Evolutionary conservation across 2,888 invertebrate species (phyloP), one percentile per base, ranked within the genome.

Genomic region (Merodon equestris): DNA sequence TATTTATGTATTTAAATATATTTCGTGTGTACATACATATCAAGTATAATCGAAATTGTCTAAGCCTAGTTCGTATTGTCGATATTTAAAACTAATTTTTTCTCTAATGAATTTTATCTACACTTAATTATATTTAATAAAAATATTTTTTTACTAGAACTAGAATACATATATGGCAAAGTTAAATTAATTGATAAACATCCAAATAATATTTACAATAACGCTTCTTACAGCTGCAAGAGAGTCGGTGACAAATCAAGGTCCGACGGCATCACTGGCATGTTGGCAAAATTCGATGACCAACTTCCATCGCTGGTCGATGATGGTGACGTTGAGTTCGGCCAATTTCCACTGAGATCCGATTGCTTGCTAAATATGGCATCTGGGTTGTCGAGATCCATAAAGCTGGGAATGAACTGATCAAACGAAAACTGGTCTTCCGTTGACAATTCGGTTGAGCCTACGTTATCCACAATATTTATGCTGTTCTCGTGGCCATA

Each of bases 281-380:
- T 27, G 27, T 27, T 7, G 3, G 73, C 67, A 48, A 53, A 73
- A 27, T 40, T 58, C 4, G 79, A 64, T 3, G 64, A 15, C 79
- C 79, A 79, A 34, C 73, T 79, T 3, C 57, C 74, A 19, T 74
- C 70, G 47, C 74, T 74, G 9, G 19, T 48, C 9, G 68, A 68
- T 7, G 48, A 54, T 36, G 74, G 74, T 36, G 79, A 74, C 9
- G 45, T 64, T 4, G 63, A 64, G 12, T 10, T 27, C 4, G 68
- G 48, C 42, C 50, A 61, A 40, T 53, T 74, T 7, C 40, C 47
- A 18, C n/a, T 60, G n/a, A 15, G 12, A 10, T 1, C 45, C 19
- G n/a, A 12, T 47, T 17, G 61, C 63, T 5, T 36, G 58, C 17
- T 60, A 9, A 56, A 1, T 18, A 67, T 27, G 9, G 64, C 73